A percentile compares a stretch with the other conserved stretches of the same genome.
These are phyloP conservation scores for Pentalonia nigronervosa DNA, from an alignment of 1,140 invertebrate genomes.

Conservation along the genomic window DNA sequence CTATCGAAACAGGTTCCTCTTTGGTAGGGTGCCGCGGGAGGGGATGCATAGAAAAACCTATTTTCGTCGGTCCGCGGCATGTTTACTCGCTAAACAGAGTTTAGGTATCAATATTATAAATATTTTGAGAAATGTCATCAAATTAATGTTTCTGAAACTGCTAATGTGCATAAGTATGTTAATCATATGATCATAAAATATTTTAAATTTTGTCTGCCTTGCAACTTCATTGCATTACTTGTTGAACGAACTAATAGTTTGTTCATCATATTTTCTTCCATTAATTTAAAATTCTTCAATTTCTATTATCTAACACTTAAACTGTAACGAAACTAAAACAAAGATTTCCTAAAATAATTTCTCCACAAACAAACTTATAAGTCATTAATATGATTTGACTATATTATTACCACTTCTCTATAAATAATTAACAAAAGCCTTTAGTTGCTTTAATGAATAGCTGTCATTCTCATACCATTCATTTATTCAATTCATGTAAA, in stretches of 20 bases:
- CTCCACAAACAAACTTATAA: not conserved
- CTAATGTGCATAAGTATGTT: not conserved
- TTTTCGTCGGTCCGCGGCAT: too few relatives aligned
- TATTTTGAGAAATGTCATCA: not conserved
- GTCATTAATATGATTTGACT: not conserved
- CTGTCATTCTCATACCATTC: not conserved
- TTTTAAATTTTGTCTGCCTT: not conserved
- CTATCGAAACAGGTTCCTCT: too few relatives aligned
- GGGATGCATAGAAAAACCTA: too few relatives aligned
- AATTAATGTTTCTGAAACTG: not conserved
- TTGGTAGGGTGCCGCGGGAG: too few relatives aligned
- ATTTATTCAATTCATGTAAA: not conserved
- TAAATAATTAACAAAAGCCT: not conserved
- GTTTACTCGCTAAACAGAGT: too few relatives aligned
- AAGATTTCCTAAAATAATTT: not conserved
- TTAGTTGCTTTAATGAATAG: not conserved
- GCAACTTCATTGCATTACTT: not conserved
- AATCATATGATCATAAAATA: not conserved
- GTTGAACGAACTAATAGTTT: not conserved
- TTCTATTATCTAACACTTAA: not conserved
- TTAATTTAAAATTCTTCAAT: not conserved
- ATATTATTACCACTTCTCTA: not conserved
- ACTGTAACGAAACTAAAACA: not conserved
- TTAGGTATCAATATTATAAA: not conserved
- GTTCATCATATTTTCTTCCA: not conserved